Percentiles rank a stretch among this genome's conserved stretches.
Conservation (phyloP, 2,113 vertebrate genomes). For the Monarcha castaneiventris region DNA sequence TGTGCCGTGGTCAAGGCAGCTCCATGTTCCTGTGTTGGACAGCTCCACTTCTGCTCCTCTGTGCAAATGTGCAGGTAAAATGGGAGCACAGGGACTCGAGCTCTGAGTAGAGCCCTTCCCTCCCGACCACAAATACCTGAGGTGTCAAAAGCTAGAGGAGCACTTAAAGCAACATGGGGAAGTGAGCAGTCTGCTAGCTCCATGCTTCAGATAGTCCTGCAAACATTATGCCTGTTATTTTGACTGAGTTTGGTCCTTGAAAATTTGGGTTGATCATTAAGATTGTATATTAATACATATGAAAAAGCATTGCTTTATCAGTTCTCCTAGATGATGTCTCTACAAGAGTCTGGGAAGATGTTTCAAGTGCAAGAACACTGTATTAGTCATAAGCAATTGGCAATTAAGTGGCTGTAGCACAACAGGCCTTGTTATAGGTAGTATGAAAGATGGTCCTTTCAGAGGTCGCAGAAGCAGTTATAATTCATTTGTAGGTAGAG, state of each 20-base stretch:
- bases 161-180: neutral
- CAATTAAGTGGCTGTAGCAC: neutral
- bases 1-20: rapidly evolving
- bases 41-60: neutral
- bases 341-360: neutral
- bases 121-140: neutral
- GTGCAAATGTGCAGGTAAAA: neutral
- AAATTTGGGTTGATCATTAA: neutral
- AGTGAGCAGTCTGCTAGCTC: neutral
- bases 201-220: neutral
- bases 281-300: neutral
- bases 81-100: neutral
- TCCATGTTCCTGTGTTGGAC: rapidly evolving
- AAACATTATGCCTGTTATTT: neutral
- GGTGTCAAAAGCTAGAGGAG: neutral
- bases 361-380: neutral
- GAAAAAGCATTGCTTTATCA: neutral
- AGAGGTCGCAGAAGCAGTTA: neutral
- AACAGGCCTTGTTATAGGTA: neutral
- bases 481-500: neutral
- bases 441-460: neutral
- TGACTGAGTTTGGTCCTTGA: neutral
- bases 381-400: neutral
- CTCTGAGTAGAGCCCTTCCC: neutral
- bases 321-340: neutral